Evolutionary conservation across 2,797 vertebrate genomes (phyloP), one percentile per base, ranked within the genome.

Genomic region (Diceros bicornis): DNA sequence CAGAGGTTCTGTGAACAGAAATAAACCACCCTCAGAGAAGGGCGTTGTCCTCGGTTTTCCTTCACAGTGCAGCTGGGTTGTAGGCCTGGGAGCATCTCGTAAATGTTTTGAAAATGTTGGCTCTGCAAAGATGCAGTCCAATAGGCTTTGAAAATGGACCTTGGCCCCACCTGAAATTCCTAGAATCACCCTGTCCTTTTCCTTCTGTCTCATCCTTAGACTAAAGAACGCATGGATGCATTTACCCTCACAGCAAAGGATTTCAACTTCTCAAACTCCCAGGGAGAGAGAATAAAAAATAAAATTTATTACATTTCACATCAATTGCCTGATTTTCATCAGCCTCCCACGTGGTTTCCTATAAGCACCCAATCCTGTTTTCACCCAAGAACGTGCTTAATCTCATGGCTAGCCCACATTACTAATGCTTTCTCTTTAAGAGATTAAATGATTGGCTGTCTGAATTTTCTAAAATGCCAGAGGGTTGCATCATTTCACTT

Each of bases 1-100:
- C 62, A 59, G 92, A 96, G 91, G 91, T 97, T 95, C 81, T 88
- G 52, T 71, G 92, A 89, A 96, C 94, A 97, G 97, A 98, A 97
- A 98, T 97, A 97, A 98, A 96, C 94, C 55, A 61, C 16, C 17
- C 72, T 96, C 69, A 2, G 91, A 94, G 94, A 93, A 91, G 62
- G 52, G 68, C 27, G 68, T 52, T 79, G n/a, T 74, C 64, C 29
- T 86, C 27, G 9, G 13, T 69, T 92, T 91, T 86, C 61, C 57
- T 86, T 89, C 66, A 25, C 18, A 34, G 21, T n/a, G 75, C 21
- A 74, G 75, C 78, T 71, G 55, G 47, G 25, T 47, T 25, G 6
- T 84, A 81, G 84, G 52, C 68, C 23, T 59, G 23, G 57, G 50
- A 85, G 4, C 23, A 74, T 79, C 32, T 68, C 0, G 1, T 47